phyloP scores from a whole-genome alignment of 2,113 vertebrate species.

The Myrmecobius fasciatus region DNA sequence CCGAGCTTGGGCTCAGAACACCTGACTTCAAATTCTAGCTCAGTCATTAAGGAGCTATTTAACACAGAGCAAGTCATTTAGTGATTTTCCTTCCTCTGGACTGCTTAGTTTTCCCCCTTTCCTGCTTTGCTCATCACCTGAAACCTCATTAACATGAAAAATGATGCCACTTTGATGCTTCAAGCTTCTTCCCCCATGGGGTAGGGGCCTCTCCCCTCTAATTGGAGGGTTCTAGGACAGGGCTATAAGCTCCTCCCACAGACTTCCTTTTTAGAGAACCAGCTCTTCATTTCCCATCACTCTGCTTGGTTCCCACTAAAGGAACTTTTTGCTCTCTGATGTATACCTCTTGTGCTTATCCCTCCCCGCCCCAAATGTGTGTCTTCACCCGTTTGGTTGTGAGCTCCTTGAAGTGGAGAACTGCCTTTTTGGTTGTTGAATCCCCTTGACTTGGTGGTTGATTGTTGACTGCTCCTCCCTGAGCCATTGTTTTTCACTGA shows the following conservation, averaged over 20 bases:
- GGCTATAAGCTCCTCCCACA: not conserved
- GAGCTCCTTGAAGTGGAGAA: not conserved
- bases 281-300: not conserved
- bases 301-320: no score
- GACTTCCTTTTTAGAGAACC: not conserved
- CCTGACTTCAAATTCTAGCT: not conserved
- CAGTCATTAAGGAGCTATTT: not conserved
- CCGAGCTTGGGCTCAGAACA: not conserved
- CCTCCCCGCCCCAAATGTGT: not conserved
- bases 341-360: not conserved
- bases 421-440: not conserved
- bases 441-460: no score
- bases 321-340: not conserved
- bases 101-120: not conserved
- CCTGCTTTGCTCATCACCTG: not conserved
- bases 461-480: no score
- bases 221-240: not conserved
- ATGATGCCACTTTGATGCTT: not conserved
- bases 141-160: not conserved
- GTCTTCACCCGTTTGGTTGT: not conserved
- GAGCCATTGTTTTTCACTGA: not conserved
- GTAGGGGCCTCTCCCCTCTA: no score
- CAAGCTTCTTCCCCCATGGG: not conserved
- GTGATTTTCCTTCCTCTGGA: not conserved
- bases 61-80: not conserved